Evolutionary conservation across 2,797 vertebrate species (phyloP).

Genomic region (Gallinago nigripennis): DNA sequence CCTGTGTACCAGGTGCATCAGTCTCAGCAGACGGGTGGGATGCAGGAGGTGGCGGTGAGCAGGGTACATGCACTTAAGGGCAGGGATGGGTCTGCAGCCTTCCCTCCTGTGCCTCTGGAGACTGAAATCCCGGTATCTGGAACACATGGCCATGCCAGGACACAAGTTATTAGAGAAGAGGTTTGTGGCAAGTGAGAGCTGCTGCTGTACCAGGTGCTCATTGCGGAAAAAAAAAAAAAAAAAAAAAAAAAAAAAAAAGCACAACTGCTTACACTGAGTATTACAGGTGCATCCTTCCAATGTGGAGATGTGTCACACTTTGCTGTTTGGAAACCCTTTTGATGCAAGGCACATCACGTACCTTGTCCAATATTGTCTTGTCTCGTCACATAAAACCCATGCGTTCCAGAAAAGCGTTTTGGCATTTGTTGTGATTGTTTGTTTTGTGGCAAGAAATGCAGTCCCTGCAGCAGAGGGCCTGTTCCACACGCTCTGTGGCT

Average conservation of each 20-base stretch:
- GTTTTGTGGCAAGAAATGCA: not conserved
- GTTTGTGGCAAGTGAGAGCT: not conserved
- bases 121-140: fast-evolving
- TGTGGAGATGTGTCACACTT: not conserved
- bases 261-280: not conserved
- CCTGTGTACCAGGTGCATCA: not conserved
- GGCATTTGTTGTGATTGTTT: not conserved
- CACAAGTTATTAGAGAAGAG: not conserved
- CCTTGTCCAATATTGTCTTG: not conserved
- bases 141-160: fast-evolving
- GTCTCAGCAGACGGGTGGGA: not conserved
- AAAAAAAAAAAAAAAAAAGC: too few species aligned
- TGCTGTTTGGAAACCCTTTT: not conserved
- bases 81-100: not conserved
- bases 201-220: not conserved
- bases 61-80: fast-evolving
- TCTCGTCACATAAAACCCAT: not conserved
- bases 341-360: too few species aligned
- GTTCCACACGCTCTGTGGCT: fast-evolving
- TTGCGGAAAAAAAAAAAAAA: not conserved
- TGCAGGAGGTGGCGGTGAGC: not conserved
- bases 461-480: not conserved
- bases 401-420: not conserved
- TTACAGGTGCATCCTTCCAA: not conserved
- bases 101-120: fast-evolving